Base-by-base conservation (phyloP, 2,113 vertebrate species). In the Acrocephalus kingi region DNA sequence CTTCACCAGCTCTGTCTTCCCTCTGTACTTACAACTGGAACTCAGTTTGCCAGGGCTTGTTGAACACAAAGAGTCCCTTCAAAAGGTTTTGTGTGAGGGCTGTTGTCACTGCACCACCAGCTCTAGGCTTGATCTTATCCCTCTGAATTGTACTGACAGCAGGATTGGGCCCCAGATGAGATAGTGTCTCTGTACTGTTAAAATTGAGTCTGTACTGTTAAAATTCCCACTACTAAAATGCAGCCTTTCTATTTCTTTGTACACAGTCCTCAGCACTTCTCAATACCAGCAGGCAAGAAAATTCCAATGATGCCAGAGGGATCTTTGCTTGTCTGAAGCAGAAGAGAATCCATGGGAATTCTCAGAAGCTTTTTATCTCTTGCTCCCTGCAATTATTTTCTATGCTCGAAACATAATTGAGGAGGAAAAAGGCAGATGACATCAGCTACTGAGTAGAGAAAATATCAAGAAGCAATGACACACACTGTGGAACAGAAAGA, bases 301-400 rank as follows among this genome's bases (percentile, higher is more conserved):
- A 96, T 94, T 93, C 85, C 94, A 67, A 0, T 78, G 77, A 95
- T 93, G 73, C 78, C 88, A 69, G 58, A 96, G 93, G 74, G 89
- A 94, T 83, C 73, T 91, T 83, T 84, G 48, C 76, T 95, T 81
- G 93, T 66, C 74, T 96, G 59, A 73, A 92, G 84, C 85, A 77
- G 74, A 83, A 85, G 56, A 73, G 30, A 92, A 93, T 83, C 75
- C 91, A 92, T 93, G 95, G 94, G 90, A 96, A 95, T 93, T 91
- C 74, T 93, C 68, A 72, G 79, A 89, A 85, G 72, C 67, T 69
- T 94, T 96, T 95, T 39, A 91, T 88, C 93, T 95, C 83, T 95
- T 62, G 46, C 49, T 92, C 90, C n/a, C 84, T 86, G 77, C 79
- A 94, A 96, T 95, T 95, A 94, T 88, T 93, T 93, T 87, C 90